Percentiles rank a stretch among this genome's conserved stretches.
Evolutionary conservation across 2,888 invertebrate genomes (phyloP).

Genomic region (Andrena camellia): DNA sequence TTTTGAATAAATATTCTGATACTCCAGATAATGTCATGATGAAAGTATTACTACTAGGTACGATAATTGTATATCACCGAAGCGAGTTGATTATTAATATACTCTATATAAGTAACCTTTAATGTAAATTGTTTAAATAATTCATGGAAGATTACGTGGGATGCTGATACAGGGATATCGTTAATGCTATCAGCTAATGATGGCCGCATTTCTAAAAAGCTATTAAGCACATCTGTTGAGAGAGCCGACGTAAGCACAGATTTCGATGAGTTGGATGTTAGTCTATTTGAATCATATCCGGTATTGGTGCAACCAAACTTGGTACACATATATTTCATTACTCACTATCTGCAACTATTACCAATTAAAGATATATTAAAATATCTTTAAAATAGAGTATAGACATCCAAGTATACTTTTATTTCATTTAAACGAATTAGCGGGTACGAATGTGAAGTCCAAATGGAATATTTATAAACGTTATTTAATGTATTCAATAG

Average conservation of each 20-base stretch:
- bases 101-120: constrained; percentile 2
- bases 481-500: not conserved
- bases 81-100: constrained; percentile 3
- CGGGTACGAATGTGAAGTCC: not conserved
- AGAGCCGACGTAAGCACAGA: not conserved
- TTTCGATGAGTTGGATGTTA: constrained; percentile 20
- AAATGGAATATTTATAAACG: too few relatives aligned
- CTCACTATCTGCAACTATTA: not conserved
- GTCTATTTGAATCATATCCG: constrained; percentile 34
- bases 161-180: not conserved
- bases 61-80: not conserved
- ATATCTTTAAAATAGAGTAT: not conserved
- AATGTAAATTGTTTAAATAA: not conserved
- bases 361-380: not conserved
- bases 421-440: not conserved
- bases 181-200: constrained; percentile 21
- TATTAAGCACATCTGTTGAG: not conserved
- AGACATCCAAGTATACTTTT: not conserved
- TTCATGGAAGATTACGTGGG: not conserved
- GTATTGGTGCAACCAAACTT: constrained; percentile 32
- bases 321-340: constrained; percentile 33
- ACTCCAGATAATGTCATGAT: not conserved
- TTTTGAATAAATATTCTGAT: not conserved
- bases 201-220: not conserved
- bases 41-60: constrained; percentile 17